These are phyloP conservation scores for Pseudomugil tenellus DNA, from an alignment of 2,797 vertebrate species.

Conservation along the genomic window DNA sequence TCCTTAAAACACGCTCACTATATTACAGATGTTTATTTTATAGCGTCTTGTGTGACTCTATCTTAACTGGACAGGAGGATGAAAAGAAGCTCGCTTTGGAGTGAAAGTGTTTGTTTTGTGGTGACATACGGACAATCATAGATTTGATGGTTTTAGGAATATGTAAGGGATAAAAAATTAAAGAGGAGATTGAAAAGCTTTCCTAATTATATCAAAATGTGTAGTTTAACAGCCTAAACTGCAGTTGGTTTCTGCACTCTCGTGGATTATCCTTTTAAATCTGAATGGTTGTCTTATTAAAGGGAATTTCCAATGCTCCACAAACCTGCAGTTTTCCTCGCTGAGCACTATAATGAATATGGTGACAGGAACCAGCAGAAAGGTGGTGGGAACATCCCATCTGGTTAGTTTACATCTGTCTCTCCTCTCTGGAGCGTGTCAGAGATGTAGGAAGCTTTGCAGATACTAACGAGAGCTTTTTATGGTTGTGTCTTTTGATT, in stretches of 20 bases:
- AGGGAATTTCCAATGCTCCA: slow-evolving; percentile 32
- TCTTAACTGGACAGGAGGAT: slow-evolving; percentile 63
- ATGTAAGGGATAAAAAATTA: slow-evolving; percentile 10
- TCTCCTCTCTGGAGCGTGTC: slow-evolving; percentile 1
- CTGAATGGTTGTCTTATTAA: slow-evolving; percentile 26
- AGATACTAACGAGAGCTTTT: slow-evolving; percentile 13
- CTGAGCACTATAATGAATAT: slow-evolving; percentile 13
- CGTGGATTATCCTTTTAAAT: slow-evolving; percentile 42
- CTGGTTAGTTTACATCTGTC: slow-evolving; percentile 4
- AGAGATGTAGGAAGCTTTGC: slow-evolving; percentile 18
- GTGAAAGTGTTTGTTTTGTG: slow-evolving; percentile 7
- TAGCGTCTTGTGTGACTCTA: slow-evolving; percentile 55
- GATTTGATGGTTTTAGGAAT: slow-evolving; percentile 26
- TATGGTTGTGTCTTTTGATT: slow-evolving; percentile 40
- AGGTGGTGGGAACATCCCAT: slow-evolving; percentile 21
- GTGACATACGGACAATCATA: slow-evolving; percentile 11
- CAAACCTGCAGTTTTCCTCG: slow-evolving; percentile 27
- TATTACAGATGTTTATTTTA: slow-evolving; percentile 46
- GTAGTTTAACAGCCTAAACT: not conserved
- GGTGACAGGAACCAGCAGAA: slow-evolving; percentile 17
- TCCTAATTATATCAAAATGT: not conserved
- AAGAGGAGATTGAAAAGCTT: not conserved
- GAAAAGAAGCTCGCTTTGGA: slow-evolving; percentile 34
- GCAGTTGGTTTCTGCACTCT: not conserved
- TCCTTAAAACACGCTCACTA: slow-evolving; percentile 60